Evolutionary conservation across 2,797 vertebrate genomes (phyloP), one percentile per base, ranked within the genome.

Genomic region (Taeniopygia guttata): DNA sequence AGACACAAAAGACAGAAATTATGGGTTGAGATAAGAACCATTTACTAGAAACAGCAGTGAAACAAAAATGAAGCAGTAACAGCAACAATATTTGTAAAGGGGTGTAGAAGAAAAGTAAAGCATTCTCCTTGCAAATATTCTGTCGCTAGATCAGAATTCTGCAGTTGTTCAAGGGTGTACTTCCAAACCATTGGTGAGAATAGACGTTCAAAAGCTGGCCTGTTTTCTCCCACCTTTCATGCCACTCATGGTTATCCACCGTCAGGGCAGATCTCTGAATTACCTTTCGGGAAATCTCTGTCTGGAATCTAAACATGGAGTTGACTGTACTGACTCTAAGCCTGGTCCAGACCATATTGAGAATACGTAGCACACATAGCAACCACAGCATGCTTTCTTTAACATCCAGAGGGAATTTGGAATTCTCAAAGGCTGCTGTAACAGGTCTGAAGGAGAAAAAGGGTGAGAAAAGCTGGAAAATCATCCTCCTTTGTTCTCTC

Each of bases 291-390:
- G 22, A 75, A 38, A 23, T 38, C 22, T 84, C 45, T 51, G 27
- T 51, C 27, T 22, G 36, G 38, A 67, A 36, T 36, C 32, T 49
- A 49, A 84, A 26, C 21, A 15, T 13, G 32, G 17, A 26, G 6
- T 74, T 74, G 26, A 26, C 69, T 56, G 11, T 36, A 34, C 20
- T 11, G 9, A 22, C 27, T 32, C 38, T 22, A 67, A 43, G 51
- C 12, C 18, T 43, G 22, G 27, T 23, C 18, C 10, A 58, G 62
- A 36, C 26, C 36, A 16, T 18, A 36, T 1, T 5, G n/a, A n/a
- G n/a, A n/a, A n/a, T n/a, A n/a, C n/a, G 1, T 27, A 38, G 38
- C 18, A 16, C 5, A 23, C 18, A 16, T 1, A 38, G 10, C 18
- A 75, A 19, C 8, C 36, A 13, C 27, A 27, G 27, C 0, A 1